Base-by-base conservation (phyloP, 1,140 invertebrate genomes). In the Dreissena polymorpha region DNA sequence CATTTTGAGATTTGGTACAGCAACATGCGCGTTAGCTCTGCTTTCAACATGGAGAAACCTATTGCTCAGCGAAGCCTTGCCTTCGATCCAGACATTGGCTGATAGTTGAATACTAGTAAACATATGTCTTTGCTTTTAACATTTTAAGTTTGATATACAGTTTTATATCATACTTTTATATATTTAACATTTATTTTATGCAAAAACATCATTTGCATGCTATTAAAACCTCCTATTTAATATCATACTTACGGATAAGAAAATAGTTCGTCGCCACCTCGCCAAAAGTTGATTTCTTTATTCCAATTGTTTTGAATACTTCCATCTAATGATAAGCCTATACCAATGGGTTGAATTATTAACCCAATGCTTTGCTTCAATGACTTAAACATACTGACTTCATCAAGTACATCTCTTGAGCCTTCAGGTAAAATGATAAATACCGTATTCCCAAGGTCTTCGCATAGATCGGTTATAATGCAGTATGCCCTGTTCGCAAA, bases 341-440 rank as follows among this genome's bases (percentile, higher is more conserved):
- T 21, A 10, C 78, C 78, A 10, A 29, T 39, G 12, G 78, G 68
- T 0, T 16, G 55, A 60, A 81, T 21, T 14, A 6, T 23, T 5
- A 63, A 39, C 12, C 65, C 72, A 1, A 81, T 72, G 18, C 49
- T 29, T 51, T 65, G 27, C 16, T 29, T 49, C 21, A 81, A 55
- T 25, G 78, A 81, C 23, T 29, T 6, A 12, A 81, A 71, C 29
- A 72, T 10, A 0, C 13, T 12, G 3, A 81, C 8, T 0, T 71
- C 63, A 51, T 81, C 57, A 25, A 81, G 39, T 29, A 81, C 18
- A 10, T 65, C n/a, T 50, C 69, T 72, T 14, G 69, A 81, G 50
- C 70, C 57, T 50, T 71, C 68, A 16, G 78, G 78, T 18, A 81
- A 55, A 25, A 81, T 72, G 25, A 81, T 23, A 27, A 72, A 81